These are phyloP conservation scores for Agriotes lineatus DNA, from an alignment of 2,888 invertebrate species.

Conservation along the genomic window DNA sequence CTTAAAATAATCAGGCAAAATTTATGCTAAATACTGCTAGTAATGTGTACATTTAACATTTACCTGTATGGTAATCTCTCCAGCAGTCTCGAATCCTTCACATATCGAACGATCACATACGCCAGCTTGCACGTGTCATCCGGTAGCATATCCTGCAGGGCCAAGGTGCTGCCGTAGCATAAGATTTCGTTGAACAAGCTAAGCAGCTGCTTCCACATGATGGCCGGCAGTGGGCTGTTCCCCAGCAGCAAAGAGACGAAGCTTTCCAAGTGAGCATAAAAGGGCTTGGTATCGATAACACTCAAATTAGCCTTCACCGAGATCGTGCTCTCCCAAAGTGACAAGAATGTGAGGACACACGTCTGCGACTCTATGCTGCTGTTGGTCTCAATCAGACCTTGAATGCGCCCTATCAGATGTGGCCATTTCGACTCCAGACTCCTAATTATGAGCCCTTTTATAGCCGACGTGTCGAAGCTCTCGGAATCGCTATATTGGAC, in stretches of 20 bases:
- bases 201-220: constrained; percentile 87
- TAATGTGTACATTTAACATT: constrained; percentile 7
- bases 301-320: constrained; percentile 92
- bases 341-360: constrained; percentile 84
- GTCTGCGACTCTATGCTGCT: constrained; percentile 75
- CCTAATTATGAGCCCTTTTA: constrained; percentile 88
- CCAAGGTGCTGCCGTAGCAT: constrained; percentile 91
- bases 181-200: constrained; percentile 90
- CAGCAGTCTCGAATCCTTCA: constrained; percentile 85
- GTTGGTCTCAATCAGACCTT: constrained; percentile 71
- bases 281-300: constrained; percentile 89
- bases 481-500: constrained; percentile 82
- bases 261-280: constrained; percentile 86
- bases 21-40: no score
- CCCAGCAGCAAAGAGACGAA: constrained; percentile 79
- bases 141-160: constrained; percentile 87
- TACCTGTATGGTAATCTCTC: constrained; percentile 66
- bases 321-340: constrained; percentile 90
- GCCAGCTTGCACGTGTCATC: constrained; percentile 91
- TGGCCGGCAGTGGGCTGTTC: constrained; percentile 79
- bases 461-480: constrained; percentile 86
- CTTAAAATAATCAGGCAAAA: no score
- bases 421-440: constrained; percentile 89
- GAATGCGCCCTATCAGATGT: constrained; percentile 80
- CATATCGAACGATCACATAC: constrained; percentile 86